A percentile compares a stretch with the other conserved stretches of the same genome.
phyloP scores from a whole-genome alignment of 2,888 invertebrate genomes.

The Synergus umbraculus region DNA sequence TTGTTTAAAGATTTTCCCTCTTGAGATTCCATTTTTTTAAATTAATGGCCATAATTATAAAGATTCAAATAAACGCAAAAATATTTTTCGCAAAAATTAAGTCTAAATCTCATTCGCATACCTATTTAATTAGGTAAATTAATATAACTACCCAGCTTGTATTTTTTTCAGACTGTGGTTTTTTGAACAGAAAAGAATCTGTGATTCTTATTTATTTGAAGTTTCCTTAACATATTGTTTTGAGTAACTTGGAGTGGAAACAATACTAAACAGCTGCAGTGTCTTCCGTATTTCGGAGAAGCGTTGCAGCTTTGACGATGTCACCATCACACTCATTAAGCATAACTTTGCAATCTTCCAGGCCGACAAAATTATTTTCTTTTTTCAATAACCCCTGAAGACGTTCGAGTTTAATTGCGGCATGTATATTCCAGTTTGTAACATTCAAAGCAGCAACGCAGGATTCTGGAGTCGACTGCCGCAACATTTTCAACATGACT shows the following conservation, averaged over 20 bases:
- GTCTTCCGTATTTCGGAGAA: slow-evolving; percentile 72
- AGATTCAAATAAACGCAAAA: slow-evolving; percentile 20
- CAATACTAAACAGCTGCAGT: slow-evolving; percentile 69
- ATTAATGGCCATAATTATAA: not conserved
- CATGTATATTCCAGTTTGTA: slow-evolving; percentile 92
- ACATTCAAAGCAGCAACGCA: slow-evolving; percentile 90
- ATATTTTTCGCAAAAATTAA: not conserved
- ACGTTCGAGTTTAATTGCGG: slow-evolving; percentile 89
- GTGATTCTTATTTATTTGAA: not conserved
- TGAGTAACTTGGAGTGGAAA: not conserved
- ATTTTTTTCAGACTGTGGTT: not conserved
- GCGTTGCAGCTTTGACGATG: slow-evolving; percentile 74
- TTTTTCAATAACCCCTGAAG: slow-evolving; percentile 79
- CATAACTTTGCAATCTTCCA: slow-evolving; percentile 74
- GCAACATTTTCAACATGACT: slow-evolving; percentile 92
- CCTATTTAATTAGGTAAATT: not conserved
- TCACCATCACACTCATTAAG: slow-evolving; percentile 73
- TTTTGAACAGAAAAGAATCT: not conserved
- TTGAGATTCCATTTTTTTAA: not conserved
- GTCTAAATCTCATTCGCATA: not conserved
- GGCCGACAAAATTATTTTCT: slow-evolving; percentile 72
- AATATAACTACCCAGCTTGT: not conserved
- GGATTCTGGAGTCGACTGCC: slow-evolving; percentile 81
- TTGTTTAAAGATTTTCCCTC: not conserved
- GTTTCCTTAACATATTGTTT: not conserved